Conservation (phyloP, 2,888 invertebrate genomes). For the Meloe dianella region DNA sequence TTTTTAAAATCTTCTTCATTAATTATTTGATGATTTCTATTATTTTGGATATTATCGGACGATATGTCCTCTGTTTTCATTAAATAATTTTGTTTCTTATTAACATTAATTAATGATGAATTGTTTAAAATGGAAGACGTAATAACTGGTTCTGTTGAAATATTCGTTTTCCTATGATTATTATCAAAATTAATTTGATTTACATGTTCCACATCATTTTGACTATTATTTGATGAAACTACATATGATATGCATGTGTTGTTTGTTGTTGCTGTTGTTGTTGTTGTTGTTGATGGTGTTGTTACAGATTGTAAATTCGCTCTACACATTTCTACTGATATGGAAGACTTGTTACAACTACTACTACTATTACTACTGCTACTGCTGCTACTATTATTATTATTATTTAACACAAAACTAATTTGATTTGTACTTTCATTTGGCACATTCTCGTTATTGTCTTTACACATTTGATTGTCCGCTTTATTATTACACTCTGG, state of each 20-base stretch:
- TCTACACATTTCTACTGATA: slow-evolving; percentile 52
- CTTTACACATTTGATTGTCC: slow-evolving; percentile 37
- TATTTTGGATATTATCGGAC: slow-evolving; percentile 23
- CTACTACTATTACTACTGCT: slow-evolving; percentile 36
- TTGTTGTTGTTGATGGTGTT: neutral
- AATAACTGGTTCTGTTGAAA: slow-evolving; percentile 44
- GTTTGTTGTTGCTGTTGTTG: neutral
- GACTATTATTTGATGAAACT: slow-evolving; percentile 44
- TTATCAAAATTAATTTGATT: slow-evolving; percentile 52
- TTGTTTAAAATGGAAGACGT: slow-evolving; percentile 56
- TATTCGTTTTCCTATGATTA: slow-evolving; percentile 48
- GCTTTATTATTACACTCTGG: slow-evolving; percentile 38
- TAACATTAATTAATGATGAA: slow-evolving; percentile 42
- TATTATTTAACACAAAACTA: slow-evolving; percentile 15
- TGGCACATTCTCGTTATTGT: slow-evolving; percentile 53
- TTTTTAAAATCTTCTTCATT: slow-evolving; percentile 27
- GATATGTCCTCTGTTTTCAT: slow-evolving; percentile 38
- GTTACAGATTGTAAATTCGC: slow-evolving; percentile 47
- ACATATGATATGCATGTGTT: slow-evolving; percentile 57
- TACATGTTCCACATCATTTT: slow-evolving; percentile 37
- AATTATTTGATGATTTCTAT: slow-evolving; percentile 31
- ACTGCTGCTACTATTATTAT: slow-evolving; percentile 19
- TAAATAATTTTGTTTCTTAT: slow-evolving; percentile 42
- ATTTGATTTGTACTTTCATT: slow-evolving; percentile 56
- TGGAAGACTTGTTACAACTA: slow-evolving; percentile 56